Base-by-base conservation (phyloP, 2,797 vertebrate genomes). In the Gouania willdenowi region DNA sequence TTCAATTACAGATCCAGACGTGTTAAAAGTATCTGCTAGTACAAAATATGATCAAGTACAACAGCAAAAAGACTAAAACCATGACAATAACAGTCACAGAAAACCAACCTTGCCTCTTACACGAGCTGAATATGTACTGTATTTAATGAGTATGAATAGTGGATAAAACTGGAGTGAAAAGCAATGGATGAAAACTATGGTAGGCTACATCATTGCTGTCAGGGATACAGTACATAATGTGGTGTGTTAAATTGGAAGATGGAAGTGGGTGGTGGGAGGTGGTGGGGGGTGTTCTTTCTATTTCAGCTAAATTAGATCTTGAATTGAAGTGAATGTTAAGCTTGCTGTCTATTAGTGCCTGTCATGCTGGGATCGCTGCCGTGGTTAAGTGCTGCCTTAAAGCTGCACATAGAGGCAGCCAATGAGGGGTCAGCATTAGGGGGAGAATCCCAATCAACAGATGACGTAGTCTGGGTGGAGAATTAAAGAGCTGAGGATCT, bases 401-500 rank as follows among this genome's bases (percentile, higher is more conserved):
- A 68, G 60, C 29, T 51, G 45, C 55, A 46, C 41, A 24, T 28
- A 46, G 37, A 47, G 36, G 6, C 29, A 73, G 57, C 73, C 78
- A 84, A 73, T 82, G 36, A 49, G 46, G 56, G 41, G 15, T 22
- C 34, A 39, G 53, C 37, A 13, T 34, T 15, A 12, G 28, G 41
- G 48, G 50, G 67, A 73, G 61, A 79, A 71, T 71, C 77, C 71
- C 61, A 75, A 74, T 82, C 66, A 69, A 55, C 36, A 66, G 60
- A 67, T 80, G 67, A 84, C 13, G 35, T 37, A 45, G 28, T 15
- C 8, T 38, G 47, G 23, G 21, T 1, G 16, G 26, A 19, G 22
- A 14, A 5, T 13, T n/a, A 8, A 27, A 22, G 14, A 1, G 8
- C 12, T 43, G 49, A n/a, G n/a, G n/a, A n/a, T n/a, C n/a, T n/a